Evolutionary conservation across 1,140 invertebrate genomes (phyloP).

Genomic region (Cardiocondyla obscurior): DNA sequence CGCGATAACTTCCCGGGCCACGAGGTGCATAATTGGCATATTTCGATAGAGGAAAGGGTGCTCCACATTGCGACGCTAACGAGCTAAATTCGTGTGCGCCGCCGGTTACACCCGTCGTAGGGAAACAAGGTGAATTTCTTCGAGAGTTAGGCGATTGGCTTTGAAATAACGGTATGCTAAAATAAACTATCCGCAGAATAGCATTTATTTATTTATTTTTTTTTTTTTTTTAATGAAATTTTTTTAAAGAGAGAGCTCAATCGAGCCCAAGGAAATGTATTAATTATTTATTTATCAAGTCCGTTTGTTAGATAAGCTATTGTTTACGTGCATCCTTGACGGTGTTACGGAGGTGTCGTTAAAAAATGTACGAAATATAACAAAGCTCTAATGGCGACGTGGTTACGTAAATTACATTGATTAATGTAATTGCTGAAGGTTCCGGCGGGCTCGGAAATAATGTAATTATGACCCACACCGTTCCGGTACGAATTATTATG

Average conservation of each 20-base stretch:
- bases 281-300: no score
- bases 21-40: constrained; percentile 31
- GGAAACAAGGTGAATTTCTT: background rate
- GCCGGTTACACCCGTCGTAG: background rate
- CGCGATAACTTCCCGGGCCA: constrained; percentile 50
- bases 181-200: background rate
- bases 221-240: no score
- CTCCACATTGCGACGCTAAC: constrained; percentile 28
- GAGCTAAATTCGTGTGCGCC: constrained; percentile 35
- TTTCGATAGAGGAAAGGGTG: constrained; percentile 42
- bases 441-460: constrained; percentile 64
- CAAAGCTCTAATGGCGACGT: constrained; percentile 20
- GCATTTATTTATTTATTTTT: no score
- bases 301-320: background rate
- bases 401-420: constrained; percentile 64
- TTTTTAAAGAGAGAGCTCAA: no score
- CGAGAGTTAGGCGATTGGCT: background rate
- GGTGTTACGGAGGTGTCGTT: constrained; percentile 18
- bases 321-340: background rate
- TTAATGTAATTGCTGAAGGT: constrained; percentile 62
- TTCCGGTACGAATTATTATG: constrained; percentile 44
- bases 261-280: no score
- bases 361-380: constrained; percentile 37
- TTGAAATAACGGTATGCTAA: background rate
- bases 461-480: constrained; percentile 57